Percentiles rank a stretch among this genome's conserved stretches.
phyloP scores from a whole-genome alignment of 2,888 invertebrate genomes.

The Phymatocera aterrima region DNA sequence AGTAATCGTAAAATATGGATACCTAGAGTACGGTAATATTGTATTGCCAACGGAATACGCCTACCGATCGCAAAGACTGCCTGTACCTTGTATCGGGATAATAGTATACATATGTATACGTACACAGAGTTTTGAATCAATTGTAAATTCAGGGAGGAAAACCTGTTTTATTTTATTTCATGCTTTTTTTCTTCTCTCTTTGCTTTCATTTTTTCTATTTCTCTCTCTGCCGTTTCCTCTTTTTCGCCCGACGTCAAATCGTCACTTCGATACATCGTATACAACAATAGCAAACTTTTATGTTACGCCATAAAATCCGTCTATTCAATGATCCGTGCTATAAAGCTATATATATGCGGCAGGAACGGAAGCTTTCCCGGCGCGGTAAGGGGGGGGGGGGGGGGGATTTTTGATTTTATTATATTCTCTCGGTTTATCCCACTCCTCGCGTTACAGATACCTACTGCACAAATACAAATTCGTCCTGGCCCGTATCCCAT shows the following conservation, averaged over 20 bases:
- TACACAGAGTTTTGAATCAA: background rate
- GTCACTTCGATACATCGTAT: constrained; percentile 36
- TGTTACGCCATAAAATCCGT: constrained; percentile 39
- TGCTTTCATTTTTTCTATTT: constrained; percentile 13
- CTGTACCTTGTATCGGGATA: background rate
- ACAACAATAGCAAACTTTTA: constrained; percentile 40
- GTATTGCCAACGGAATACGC: background rate
- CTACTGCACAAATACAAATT: constrained; percentile 30
- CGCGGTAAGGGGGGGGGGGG: too few species aligned
- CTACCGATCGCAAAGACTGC: background rate
- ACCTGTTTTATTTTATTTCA: background rate
- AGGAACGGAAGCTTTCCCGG: constrained; percentile 35
- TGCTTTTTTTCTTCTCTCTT: constrained; percentile 3
- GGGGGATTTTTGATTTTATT: constrained; percentile 46
- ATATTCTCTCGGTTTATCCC: constrained; percentile 21
- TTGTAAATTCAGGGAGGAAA: constrained; percentile 20
- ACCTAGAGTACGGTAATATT: too few species aligned
- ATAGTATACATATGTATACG: too few species aligned
- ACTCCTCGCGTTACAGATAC: constrained; percentile 27
- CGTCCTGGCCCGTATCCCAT: constrained; percentile 6
- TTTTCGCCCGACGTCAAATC: constrained; percentile 28
- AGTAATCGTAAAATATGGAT: too few species aligned
- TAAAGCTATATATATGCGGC: too few species aligned
- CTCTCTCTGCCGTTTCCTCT: constrained; percentile 13
- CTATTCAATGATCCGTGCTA: constrained; percentile 44